Conservation (phyloP, 2,797 vertebrate species). For the Micrastur ruficollis region DNA sequence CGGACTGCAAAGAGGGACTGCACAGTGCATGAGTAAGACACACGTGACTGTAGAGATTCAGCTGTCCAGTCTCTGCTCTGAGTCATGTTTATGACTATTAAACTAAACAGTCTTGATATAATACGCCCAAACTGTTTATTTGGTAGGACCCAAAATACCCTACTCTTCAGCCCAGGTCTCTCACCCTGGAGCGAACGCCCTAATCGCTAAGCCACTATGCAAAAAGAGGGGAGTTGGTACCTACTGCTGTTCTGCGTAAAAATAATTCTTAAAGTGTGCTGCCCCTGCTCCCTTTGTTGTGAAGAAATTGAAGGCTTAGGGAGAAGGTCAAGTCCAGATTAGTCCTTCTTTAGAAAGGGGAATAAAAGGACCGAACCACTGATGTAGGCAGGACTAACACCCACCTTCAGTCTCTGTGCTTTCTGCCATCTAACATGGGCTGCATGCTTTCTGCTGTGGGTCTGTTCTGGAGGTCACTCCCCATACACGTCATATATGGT, state of each 20-base stretch:
- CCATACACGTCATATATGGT: accelerated
- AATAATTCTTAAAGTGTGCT: background rate
- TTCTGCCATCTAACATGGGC: background rate
- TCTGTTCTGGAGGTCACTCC: background rate
- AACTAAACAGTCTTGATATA: background rate
- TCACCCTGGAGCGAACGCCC: background rate
- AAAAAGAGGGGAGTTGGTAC: background rate
- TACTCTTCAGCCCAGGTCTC: background rate
- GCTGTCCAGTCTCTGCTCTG: background rate
- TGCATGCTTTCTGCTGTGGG: background rate
- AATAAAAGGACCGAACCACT: background rate
- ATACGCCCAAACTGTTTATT: background rate
- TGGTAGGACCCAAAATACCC: background rate
- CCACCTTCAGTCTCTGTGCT: background rate
- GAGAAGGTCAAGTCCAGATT: background rate
- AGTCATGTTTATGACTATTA: background rate
- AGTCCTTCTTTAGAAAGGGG: background rate
- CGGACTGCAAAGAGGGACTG: background rate
- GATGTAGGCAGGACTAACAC: background rate
- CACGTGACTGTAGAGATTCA: background rate
- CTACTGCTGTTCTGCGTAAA: background rate
- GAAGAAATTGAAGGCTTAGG: background rate
- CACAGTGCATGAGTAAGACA: background rate
- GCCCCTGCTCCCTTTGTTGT: background rate
- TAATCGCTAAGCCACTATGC: background rate